Evolutionary conservation across 2,113 vertebrate genomes (phyloP).

Genomic region (Callaeas wilsoni): DNA sequence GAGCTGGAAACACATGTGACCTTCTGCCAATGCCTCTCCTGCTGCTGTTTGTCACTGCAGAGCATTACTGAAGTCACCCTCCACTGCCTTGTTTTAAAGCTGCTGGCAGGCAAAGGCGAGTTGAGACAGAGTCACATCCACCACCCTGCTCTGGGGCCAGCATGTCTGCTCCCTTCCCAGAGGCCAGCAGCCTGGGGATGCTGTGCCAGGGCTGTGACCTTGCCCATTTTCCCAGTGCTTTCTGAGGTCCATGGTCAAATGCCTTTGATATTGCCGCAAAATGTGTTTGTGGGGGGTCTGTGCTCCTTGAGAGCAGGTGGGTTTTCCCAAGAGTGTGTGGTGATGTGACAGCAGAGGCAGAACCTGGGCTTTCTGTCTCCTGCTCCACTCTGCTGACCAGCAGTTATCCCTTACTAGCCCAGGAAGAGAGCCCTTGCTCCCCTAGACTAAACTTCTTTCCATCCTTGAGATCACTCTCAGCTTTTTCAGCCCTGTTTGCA

Average conservation of each 20-base stretch:
- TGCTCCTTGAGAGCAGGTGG: background rate
- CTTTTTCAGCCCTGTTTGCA: background rate
- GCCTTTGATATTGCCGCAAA: background rate
- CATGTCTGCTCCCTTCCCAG: background rate
- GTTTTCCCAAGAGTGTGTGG: background rate
- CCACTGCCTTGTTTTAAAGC: background rate
- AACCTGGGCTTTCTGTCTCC: background rate
- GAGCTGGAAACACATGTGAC: background rate
- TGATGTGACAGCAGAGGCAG: background rate
- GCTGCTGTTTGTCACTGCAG: background rate
- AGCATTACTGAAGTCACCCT: background rate
- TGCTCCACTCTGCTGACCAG: background rate
- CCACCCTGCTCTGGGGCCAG: background rate
- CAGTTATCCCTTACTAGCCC: background rate
- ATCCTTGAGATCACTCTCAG: background rate
- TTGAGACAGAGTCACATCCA: background rate
- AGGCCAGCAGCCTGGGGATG: background rate
- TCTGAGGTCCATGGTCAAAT: background rate
- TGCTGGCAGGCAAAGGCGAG: background rate
- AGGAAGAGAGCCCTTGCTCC: background rate
- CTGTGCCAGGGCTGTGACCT: background rate
- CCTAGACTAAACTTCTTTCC: background rate
- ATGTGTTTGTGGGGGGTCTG: background rate
- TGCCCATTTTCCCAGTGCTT: background rate
- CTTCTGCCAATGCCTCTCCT: background rate